Evolutionary conservation across 2,113 vertebrate genomes (phyloP).

Genomic region (Diglossa brunneiventris): DNA sequence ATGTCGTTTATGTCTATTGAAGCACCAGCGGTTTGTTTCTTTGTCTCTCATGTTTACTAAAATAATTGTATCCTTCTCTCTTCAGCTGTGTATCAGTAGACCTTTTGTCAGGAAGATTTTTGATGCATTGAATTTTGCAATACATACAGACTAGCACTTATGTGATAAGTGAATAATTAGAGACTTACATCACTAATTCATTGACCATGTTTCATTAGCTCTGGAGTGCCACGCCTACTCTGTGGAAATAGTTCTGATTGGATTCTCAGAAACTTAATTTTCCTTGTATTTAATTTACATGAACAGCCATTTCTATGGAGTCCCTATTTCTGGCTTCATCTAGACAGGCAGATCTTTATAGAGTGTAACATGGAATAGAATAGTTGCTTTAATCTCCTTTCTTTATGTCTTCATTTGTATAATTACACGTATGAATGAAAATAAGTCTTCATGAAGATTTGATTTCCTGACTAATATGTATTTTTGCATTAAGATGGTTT

Average conservation of each 20-base stretch:
- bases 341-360: neutral
- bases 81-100: neutral
- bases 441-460: neutral
- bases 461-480: neutral
- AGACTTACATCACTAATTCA: neutral
- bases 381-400: neutral
- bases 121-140: neutral
- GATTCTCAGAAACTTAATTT: neutral
- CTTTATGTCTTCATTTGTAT: neutral
- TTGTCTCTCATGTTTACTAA: neutral
- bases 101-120: neutral
- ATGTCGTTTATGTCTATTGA: neutral
- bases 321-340: neutral
- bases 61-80: neutral
- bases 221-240: neutral
- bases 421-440: neutral
- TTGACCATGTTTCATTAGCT: neutral
- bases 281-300: neutral
- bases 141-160: neutral
- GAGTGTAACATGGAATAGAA: neutral
- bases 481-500: neutral
- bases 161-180: neutral
- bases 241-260: neutral
- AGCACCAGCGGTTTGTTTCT: neutral
- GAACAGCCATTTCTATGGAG: neutral